Conservation (phyloP, 2,113 vertebrate genomes). For the Sorex fumeus region DNA sequence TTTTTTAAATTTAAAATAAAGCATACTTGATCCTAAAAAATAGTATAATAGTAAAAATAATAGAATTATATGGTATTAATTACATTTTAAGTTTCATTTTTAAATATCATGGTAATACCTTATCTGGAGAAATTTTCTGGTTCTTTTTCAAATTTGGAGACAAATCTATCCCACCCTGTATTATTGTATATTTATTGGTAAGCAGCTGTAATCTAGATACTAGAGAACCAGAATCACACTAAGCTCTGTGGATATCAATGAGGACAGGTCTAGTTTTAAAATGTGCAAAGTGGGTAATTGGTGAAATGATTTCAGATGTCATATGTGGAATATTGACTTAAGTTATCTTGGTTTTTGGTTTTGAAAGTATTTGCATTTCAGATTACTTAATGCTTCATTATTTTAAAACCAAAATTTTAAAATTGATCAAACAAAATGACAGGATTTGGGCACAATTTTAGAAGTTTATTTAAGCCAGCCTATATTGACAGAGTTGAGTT, state of each 20-base stretch:
- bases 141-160: conserved; percentile 20
- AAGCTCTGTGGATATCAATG: conserved; percentile 42
- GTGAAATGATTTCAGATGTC: neutral
- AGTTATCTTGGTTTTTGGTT: conserved; percentile 40
- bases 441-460: conserved; percentile 30
- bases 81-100: neutral
- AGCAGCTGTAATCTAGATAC: neutral
- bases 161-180: neutral
- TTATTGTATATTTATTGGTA: neutral
- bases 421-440: neutral
- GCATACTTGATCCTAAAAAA: conserved; percentile 4
- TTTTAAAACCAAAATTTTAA: conserved; percentile 14
- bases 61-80: neutral
- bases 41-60: neutral
- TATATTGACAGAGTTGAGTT: neutral
- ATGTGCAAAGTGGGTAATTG: neutral
- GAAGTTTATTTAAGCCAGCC: conserved; percentile 23
- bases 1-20: neutral
- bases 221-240: neutral
- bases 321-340: neutral
- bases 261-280: neutral
- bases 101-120: neutral
- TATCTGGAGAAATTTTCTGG: conserved; percentile 22
- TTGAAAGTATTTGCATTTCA: conserved; percentile 57
- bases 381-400: conserved; percentile 20